Conservation (phyloP, 2,888 invertebrate species). For the Linhomoeus sp. region DNA sequence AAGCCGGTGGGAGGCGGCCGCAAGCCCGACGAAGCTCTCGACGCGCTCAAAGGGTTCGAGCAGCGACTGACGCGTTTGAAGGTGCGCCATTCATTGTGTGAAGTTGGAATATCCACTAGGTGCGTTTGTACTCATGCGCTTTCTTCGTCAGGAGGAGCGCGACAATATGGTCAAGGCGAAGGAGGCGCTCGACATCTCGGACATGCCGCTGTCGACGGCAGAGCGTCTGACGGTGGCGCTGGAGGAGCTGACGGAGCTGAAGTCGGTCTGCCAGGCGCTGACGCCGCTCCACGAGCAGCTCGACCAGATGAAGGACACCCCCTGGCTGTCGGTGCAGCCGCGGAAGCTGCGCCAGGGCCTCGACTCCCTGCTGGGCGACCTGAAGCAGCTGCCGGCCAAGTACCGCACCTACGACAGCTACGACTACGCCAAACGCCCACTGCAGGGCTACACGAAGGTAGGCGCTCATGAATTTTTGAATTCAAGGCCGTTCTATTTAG, state of each 20-base stretch:
- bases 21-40: conserved; percentile 76
- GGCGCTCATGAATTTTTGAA: too few relatives aligned
- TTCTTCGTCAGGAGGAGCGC: conserved; percentile 86
- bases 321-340: conserved; percentile 94
- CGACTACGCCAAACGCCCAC: conserved; percentile 81
- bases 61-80: conserved; percentile 78
- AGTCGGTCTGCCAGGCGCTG: conserved; percentile 55
- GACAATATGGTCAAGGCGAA: conserved; percentile 96
- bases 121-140: too few relatives aligned
- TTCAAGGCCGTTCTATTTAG: too few relatives aligned
- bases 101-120: too few relatives aligned
- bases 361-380: conserved; percentile 71
- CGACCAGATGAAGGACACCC: conserved; percentile 88
- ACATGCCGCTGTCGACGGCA: conserved; percentile 44
- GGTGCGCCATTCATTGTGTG: too few relatives aligned
- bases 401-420: conserved; percentile 92
- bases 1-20: conserved; percentile 89
- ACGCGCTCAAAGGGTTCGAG: conserved; percentile 74
- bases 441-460: conserved; percentile 89
- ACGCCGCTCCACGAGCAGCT: conserved; percentile 91
- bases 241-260: conserved; percentile 86
- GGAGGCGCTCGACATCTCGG: conserved; percentile 87
- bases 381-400: conserved; percentile 83
- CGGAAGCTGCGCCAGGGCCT: conserved; percentile 85
- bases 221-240: conserved; percentile 53